Evolutionary conservation across 2,113 vertebrate genomes (phyloP), one percentile per base, ranked within the genome.

Genomic region (Rhinichthys klamathensis): DNA sequence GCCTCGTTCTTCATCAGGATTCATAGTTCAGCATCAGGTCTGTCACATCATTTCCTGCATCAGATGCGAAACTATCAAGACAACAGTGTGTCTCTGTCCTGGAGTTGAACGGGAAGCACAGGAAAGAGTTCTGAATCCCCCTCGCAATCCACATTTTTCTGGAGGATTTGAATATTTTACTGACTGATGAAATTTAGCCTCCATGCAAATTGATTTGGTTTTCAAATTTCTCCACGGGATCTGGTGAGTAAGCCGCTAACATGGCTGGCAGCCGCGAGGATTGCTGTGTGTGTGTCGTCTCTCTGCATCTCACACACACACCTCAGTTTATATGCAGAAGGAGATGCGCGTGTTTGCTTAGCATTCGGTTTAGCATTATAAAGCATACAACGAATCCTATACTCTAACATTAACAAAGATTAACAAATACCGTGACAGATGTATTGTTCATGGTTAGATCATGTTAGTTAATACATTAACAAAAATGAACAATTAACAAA

Each of bases 161-260:
- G 61, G 79, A 74, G 60, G 81, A 80, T 89, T 88, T 84, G 18
- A 90, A 90, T 86, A 88, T 88, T 90, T 85, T 82, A 84, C 82
- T 83, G 77, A 76, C 80, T 88, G 85, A 88, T 67, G 87, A 78
- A 88, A 86, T 84, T 82, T 83, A 86, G 84, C 82, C 70, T 80
- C 79, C 83, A 80, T 90, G 83, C 81, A 89, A 87, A 90, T 89
- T 65, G 73, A 87, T 87, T 88, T 89, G 84, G 76, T 84, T 90
- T 90, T 84, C 67, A 87, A 60, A 85, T 87, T 85, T 85, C 38
- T 65, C 86, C 77, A 67, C 51, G 63, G 81, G 86, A 80, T 72
- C 74, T 77, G 86, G 46, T 87, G 54, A 82, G 73, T 83, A 79
- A 82, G 80, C 88, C 81, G n/a, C 61, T 58, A 58, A 84, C 58